phyloP scores from a whole-genome alignment of 2,113 vertebrate genomes.

The Macaca mulatta region DNA sequence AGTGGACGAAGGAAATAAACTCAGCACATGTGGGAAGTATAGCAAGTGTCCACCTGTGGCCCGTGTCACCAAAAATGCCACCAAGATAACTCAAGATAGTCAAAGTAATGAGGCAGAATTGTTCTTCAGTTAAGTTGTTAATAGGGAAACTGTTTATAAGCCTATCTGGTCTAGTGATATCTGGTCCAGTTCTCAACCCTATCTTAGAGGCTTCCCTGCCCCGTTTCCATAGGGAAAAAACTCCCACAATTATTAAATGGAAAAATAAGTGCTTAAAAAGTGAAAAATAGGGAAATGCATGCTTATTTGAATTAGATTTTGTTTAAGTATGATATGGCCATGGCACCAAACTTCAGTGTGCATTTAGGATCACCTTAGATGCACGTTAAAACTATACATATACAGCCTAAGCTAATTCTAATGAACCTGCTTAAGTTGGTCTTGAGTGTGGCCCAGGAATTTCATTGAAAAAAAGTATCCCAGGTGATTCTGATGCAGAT shows the following conservation, averaged over 20 bases:
- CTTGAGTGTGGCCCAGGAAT: background rate
- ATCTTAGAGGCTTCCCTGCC: background rate
- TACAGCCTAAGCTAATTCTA: background rate
- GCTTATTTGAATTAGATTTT: background rate
- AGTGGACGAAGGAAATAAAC: background rate
- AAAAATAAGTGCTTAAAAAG: background rate
- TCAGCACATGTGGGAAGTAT: background rate
- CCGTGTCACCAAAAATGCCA: rapidly evolving
- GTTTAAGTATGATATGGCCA: background rate
- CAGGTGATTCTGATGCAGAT: background rate
- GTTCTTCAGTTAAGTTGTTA: background rate
- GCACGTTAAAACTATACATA: background rate
- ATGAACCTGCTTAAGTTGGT: background rate
- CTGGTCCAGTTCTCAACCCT: background rate
- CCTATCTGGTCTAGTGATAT: background rate
- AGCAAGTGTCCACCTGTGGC: background rate
- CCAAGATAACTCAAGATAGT: no score
- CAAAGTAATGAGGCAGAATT: background rate
- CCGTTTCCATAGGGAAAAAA: background rate
- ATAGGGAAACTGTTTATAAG: background rate
- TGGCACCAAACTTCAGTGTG: background rate
- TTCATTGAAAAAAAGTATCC: background rate
- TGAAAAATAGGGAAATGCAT: background rate
- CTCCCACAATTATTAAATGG: background rate
- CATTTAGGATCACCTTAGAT: background rate